A percentile compares a stretch with the other conserved stretches of the same genome.
Evolutionary conservation across 2,797 vertebrate species (phyloP).

Genomic region (Oreochromis mossambicus): DNA sequence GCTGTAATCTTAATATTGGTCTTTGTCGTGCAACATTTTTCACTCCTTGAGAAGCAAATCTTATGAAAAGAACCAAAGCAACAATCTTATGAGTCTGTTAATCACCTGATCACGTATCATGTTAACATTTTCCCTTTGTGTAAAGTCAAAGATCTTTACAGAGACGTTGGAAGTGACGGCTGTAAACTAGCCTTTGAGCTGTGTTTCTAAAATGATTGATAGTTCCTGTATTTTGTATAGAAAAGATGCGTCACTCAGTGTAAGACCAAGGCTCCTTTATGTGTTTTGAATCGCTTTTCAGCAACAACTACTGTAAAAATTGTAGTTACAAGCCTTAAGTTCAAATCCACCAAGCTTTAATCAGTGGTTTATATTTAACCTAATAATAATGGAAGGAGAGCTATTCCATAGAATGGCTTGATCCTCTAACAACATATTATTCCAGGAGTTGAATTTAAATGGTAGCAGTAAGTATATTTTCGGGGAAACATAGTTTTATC

Average conservation of each 20-base stretch:
- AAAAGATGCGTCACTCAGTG: background rate
- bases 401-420: rapidly evolving
- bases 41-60: background rate
- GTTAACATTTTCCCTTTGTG: background rate
- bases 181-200: background rate
- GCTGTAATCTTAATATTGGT: background rate
- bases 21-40: background rate
- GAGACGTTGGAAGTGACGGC: background rate
- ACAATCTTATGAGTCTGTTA: background rate
- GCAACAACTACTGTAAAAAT: background rate
- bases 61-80: background rate
- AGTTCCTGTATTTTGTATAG: background rate
- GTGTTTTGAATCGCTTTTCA: background rate
- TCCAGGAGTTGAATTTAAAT: background rate
- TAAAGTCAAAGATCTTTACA: background rate
- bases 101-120: background rate
- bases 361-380: background rate
- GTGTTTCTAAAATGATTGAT: background rate
- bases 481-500: background rate
- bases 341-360: background rate
- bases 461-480: background rate
- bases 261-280: background rate
- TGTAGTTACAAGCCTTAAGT: too few relatives aligned
- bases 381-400: background rate
- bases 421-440: background rate